Base-by-base conservation (phyloP, 1,140 invertebrate species). In the Drosophila truncata region DNA sequence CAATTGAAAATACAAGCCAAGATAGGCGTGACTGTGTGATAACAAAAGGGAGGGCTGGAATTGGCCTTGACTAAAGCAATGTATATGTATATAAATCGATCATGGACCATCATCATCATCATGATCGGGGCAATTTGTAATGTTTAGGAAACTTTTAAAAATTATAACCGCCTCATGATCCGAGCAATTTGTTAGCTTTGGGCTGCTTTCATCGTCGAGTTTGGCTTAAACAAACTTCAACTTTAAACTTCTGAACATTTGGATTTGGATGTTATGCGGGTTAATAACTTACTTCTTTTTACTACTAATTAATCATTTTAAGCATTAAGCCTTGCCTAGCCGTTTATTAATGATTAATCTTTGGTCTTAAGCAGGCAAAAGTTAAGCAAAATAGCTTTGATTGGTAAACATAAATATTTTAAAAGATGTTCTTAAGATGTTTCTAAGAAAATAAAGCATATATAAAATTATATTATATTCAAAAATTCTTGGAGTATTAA, bases 21-120 rank as follows among this genome's bases (percentile, higher is more conserved):
- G 35, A 66, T 66, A 76, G 73, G 73, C 73, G 73, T 76, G 73
- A 76, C 72, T 75, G 39, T 75, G 52, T 58, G 71, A 76, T 76
- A 76, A 76, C 72, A 76, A 76, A 65, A 58, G 73, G 35, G 31
- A 46, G 41, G 50, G 33, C 46, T 27, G 11, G 35, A 14, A 47
- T 71, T 67, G 67, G 61, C 72, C 73, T 66, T 76, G 71, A 44
- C 62, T 23, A 72, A 59, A 35, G 52, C 23, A 49, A 71, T 52
- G 4, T 46, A 20, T 20, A 18, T 18, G 16, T n/a, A 31, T 31
- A 35, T 35, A 54, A 71, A 39, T 46, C 42, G 52, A 50, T 66
- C 44, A 50, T 67, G 33, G 25, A 33, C 37, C 46, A 55, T 61
- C 47, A 76, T 50, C 35, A 67, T 60, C 57, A 64, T 57, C 58